Conservation (phyloP, 2,888 invertebrate genomes). For the Cheilosia vernalis region DNA sequence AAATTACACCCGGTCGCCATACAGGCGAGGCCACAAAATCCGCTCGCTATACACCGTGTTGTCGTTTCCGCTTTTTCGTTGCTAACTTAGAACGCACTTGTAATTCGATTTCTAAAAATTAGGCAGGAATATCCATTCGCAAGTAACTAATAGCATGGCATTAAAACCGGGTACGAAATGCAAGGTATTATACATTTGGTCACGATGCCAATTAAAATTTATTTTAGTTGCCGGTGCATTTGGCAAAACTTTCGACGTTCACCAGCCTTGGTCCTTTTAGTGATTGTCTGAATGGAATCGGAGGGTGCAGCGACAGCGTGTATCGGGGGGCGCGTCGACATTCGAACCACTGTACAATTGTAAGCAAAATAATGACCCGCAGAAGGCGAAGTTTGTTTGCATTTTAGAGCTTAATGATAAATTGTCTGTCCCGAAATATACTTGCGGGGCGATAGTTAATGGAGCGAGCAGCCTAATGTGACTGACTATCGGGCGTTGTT, state of each 20-base stretch:
- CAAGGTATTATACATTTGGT: conserved; percentile 42
- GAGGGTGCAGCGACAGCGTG: neutral
- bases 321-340: neutral
- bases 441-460: conserved; percentile 47
- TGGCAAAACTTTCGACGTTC: conserved; percentile 46
- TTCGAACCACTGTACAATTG: conserved; percentile 7
- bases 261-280: conserved; percentile 12
- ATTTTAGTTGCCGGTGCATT: conserved; percentile 58
- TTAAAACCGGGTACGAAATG: conserved; percentile 15
- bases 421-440: conserved; percentile 45
- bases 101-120: conserved; percentile 54
- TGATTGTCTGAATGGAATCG: conserved; percentile 19
- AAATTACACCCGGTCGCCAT: conserved; percentile 39
- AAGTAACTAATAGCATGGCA: conserved; percentile 30
- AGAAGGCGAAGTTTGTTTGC: conserved; percentile 42
- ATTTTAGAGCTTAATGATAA: conserved; percentile 52
- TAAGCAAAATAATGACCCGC: conserved; percentile 47
- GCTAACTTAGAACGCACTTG: conserved; percentile 8
- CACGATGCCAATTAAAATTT: conserved; percentile 62
- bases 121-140: conserved; percentile 41
- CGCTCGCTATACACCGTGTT: neutral
- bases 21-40: conserved; percentile 32
- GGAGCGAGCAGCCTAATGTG: conserved; percentile 50
- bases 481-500: conserved; percentile 28
- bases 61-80: conserved; percentile 10